Percentiles rank a stretch among this genome's conserved stretches.
Conservation (phyloP, 2,797 vertebrate species). For the Hydrophis major region DNA sequence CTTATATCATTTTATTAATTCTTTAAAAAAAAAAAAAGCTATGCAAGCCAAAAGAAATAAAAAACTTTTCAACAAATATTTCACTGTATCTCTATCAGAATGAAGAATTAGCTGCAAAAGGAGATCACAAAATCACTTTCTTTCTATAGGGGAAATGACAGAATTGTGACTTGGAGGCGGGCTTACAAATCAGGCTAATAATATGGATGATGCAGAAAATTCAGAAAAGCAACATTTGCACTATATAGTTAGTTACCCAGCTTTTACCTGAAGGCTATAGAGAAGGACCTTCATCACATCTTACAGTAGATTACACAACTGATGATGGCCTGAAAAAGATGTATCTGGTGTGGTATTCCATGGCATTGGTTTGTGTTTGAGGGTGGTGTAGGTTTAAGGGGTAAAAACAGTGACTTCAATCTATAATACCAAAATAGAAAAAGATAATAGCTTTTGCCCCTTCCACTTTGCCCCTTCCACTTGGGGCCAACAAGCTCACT, state of each 20-base stretch:
- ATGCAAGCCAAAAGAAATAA: not conserved
- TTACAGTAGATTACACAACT: not conserved
- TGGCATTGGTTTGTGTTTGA: not conserved
- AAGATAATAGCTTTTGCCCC: not conserved
- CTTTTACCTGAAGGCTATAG: not conserved
- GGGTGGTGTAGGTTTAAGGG: not conserved
- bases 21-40: not conserved
- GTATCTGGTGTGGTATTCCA: not conserved
- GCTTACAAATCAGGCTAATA: not conserved
- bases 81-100: not conserved
- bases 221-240: not conserved
- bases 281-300: not conserved
- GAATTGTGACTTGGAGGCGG: not conserved
- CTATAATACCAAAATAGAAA: not conserved
- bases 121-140: not conserved
- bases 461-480: not conserved
- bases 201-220: not conserved
- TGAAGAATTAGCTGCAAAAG: not conserved
- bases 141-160: not conserved
- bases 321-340: not conserved
- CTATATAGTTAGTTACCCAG: not conserved
- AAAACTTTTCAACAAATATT: not conserved
- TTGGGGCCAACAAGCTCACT: not conserved
- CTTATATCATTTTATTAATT: not conserved
- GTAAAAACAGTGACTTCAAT: not conserved